Percentiles rank a stretch among this genome's conserved stretches.
Conservation (phyloP, 2,888 invertebrate species). For the Hyles lineata region DNA sequence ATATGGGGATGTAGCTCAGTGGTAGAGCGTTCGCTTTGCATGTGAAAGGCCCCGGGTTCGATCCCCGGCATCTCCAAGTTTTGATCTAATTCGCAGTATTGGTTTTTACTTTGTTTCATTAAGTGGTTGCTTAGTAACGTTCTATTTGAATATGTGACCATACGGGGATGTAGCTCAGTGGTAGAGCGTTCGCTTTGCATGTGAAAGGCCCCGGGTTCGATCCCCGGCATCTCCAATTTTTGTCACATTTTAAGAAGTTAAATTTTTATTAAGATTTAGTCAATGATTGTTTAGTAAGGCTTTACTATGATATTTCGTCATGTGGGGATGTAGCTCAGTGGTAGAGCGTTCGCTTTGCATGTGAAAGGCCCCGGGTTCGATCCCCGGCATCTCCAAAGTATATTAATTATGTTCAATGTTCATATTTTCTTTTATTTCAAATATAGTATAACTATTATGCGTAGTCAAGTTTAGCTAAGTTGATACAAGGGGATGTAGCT, state of each 20-base stretch:
- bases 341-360: too few species aligned
- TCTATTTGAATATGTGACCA: not conserved
- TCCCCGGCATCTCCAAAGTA: too few species aligned
- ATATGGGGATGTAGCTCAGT: slow-evolving; percentile 95
- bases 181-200: slow-evolving; percentile 99
- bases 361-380: too few species aligned
- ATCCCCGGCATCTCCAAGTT: slow-evolving; percentile 95
- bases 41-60: slow-evolving; percentile 99
- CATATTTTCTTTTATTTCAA: not conserved
- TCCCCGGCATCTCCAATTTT: slow-evolving; percentile 23
- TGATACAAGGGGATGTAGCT: slow-evolving; percentile 92
- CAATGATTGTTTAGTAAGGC: too few species aligned
- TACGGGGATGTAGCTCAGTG: slow-evolving; percentile 96
- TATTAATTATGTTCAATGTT: too few species aligned
- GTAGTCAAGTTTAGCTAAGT: not conserved
- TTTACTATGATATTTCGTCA: too few species aligned
- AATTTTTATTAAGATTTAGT: too few species aligned
- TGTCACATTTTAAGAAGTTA: too few species aligned
- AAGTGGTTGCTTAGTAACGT: too few species aligned
- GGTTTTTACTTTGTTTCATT: too few species aligned
- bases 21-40: slow-evolving; percentile 99
- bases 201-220: slow-evolving; percentile 99
- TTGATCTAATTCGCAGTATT: slow-evolving; percentile 18
- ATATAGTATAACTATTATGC: not conserved
- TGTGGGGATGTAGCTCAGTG: too few species aligned